These are phyloP conservation scores for Tauraco hartlaubi DNA, from an alignment of 2,797 vertebrate species.

Conservation along the genomic window DNA sequence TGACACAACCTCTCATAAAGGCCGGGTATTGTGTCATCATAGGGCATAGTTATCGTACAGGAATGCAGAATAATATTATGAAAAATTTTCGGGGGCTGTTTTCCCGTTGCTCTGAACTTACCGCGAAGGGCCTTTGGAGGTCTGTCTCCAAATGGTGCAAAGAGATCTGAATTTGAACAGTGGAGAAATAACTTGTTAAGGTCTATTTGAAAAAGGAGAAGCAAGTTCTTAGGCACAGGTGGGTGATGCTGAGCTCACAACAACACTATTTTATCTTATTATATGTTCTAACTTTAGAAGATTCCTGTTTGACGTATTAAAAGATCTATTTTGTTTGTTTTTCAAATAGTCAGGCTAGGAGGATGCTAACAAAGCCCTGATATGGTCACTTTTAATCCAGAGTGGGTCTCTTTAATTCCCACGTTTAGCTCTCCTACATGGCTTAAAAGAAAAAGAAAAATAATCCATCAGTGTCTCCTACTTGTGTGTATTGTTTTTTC, in stretches of 20 bases:
- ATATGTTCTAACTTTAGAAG: background rate
- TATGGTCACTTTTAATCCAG: constrained; percentile 27
- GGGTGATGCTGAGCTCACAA: background rate
- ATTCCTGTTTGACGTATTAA: background rate
- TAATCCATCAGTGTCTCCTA: constrained; percentile 26
- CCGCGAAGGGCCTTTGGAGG: background rate
- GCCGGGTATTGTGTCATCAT: background rate
- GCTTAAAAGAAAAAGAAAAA: constrained; percentile 1
- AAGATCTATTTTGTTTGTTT: constrained; percentile 22
- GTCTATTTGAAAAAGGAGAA: background rate
- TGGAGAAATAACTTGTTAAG: background rate
- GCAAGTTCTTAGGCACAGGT: background rate
- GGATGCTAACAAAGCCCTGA: constrained; percentile 30
- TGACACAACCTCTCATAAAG: constrained; percentile 19
- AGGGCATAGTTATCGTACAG: constrained; percentile 1
- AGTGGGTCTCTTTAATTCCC: background rate
- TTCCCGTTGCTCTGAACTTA: background rate
- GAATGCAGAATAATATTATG: constrained; percentile 65
- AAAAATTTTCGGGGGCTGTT: background rate
- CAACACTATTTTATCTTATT: background rate
- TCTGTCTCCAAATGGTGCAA: background rate
- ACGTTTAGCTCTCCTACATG: background rate
- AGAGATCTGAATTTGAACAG: background rate
- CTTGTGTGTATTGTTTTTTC: background rate
- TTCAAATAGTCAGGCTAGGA: background rate